phyloP scores from a whole-genome alignment of 2,888 invertebrate genomes.

The Lacanobia wlatinum region DNA sequence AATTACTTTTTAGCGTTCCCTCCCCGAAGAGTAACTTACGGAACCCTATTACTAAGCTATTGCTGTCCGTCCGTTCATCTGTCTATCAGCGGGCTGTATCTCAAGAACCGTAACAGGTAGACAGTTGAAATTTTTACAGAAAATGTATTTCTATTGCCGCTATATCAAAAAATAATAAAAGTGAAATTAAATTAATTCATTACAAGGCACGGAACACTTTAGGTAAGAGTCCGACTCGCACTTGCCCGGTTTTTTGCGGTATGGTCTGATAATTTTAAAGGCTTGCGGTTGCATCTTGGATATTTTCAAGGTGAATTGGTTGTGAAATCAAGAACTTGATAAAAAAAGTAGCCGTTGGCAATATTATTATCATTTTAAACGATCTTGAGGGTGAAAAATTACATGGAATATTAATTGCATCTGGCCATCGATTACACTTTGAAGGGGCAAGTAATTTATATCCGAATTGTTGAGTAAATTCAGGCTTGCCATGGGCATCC shows the following conservation, averaged over 20 bases:
- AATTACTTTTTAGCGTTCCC: not conserved
- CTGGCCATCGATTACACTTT: not conserved
- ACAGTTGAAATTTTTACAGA: no score
- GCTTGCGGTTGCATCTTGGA: constrained; percentile 8
- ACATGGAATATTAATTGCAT: not conserved
- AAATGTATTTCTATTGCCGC: no score
- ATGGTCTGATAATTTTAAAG: constrained; percentile 11
- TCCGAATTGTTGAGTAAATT: not conserved
- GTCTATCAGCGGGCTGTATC: no score
- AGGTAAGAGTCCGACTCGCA: no score
- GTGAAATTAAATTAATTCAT: no score
- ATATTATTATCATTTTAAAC: not conserved
- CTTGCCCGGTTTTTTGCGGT: not conserved
- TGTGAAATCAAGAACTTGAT: not conserved
- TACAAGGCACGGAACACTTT: no score
- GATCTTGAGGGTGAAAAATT: not conserved
- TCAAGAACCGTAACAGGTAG: no score
- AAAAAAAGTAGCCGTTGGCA: not conserved
- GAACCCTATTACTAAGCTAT: no score
- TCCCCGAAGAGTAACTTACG: no score
- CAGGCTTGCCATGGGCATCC: not conserved
- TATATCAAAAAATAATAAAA: no score
- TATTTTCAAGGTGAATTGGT: constrained; percentile 15
- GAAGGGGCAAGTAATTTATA: not conserved
- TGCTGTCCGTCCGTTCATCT: no score